Base-by-base conservation (phyloP, 2,797 vertebrate genomes). In the Lagodon rhomboides region DNA sequence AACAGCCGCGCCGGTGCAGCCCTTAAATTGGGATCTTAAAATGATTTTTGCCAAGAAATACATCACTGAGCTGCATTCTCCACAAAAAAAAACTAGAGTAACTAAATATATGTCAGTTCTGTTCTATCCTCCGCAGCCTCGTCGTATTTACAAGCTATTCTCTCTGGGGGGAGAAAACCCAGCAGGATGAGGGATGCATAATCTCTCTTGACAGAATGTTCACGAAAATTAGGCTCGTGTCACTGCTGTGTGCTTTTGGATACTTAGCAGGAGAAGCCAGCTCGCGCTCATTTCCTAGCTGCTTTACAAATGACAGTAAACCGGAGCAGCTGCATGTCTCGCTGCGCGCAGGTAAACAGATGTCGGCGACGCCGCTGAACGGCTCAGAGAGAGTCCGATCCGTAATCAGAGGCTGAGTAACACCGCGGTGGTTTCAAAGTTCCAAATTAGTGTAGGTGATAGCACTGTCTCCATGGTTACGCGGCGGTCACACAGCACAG, bases 141-240 rank as follows among this genome's bases (percentile, higher is more conserved):
- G 61, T 62, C 43, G 56, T 73, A 82, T 88, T 87, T 85, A 81
- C 77, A 65, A 67, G 54, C 54, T 59, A 34, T 73, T 85, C 68
- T 82, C 75, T 70, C 73, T 25, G 6, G 65, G 81, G 81, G 74
- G 69, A 68, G 80, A 27, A 54, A 81, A 87, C 58, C 67, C 67
- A 86, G 68, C 79, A 81, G 73, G 75, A 83, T 77, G 76, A 84
- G 49, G 44, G 71, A 73, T 56, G 75, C 3, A 10, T 90, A 88
- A 89, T 92, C 79, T 88, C 72, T 75, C 58, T 13, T 79, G 85
- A 85, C 77, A 87, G 78, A 74, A 75, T 85, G 82, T 72, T 89
- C 64, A 68, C 83, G 76, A 88, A 84, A 89, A 83, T 85, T 76
- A 75, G 77, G 77, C 75, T 68, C 1, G 49, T 83, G 69, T 81